Evolutionary conservation across 2,888 invertebrate genomes (phyloP), one percentile per base, ranked within the genome.

Genomic region (Notodonta ziczac): DNA sequence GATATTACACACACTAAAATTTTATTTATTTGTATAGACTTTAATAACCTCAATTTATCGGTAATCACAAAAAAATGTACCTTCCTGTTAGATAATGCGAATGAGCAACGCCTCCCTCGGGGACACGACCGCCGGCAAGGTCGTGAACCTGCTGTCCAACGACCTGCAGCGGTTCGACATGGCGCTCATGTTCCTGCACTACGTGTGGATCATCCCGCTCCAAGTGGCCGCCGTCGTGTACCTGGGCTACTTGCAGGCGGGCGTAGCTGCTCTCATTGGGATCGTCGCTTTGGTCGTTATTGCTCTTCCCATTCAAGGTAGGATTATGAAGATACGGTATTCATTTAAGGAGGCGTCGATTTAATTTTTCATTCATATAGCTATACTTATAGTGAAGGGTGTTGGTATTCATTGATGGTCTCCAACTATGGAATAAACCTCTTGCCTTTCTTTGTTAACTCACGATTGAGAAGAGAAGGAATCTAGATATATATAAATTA

Each of bases 101-200:
- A 91, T 93, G 90, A 88, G 88, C 69, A 91, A 91, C 62, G 83
- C 87, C 0, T 96, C 98, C 0, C 85, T 98, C 50, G 96, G 97
- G 0, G 95, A 97, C 80, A 98, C 98, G 0, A 97, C 98, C 0
- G 96, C 96, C 0, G 98, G 98, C 0, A 97, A 98, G 87, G 96
- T 98, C 42, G 96, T 98, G 13, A 98, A 98, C 88, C 88, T 98
- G 39, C 92, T 98, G 58, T 97, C 98, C 16, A 98, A 98, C 81
- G 98, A 98, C 81, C 96, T 98, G 56, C 96, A 96, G 81, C 95
- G 98, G 44, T 97, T 98, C 79, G 98, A 98, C 83, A 79, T 96
- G 84, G 95, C 96, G 3, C 94, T 96, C 48, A 88, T 96, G 46
- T 97, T 96, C 80, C 83, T 97, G 6, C 97, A 98, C 85, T 97